phyloP scores from a whole-genome alignment of 1,140 invertebrate species.

The Cotesia glomerata region DNA sequence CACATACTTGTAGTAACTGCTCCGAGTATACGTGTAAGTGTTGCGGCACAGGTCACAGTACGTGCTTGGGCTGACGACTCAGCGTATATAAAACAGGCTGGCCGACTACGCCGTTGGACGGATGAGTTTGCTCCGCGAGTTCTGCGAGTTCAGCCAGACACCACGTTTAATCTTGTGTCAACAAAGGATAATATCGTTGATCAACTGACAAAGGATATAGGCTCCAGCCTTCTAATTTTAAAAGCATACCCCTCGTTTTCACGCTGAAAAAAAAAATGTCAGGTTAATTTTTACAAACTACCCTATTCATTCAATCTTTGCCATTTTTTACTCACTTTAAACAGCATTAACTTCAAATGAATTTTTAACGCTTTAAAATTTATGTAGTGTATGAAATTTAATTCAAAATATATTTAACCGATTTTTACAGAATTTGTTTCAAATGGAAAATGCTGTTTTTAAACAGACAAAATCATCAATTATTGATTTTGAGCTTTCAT shows the following conservation, averaged over 20 bases:
- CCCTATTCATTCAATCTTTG: too few species aligned
- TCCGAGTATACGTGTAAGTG: slow-evolving; percentile 51
- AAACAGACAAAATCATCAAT: too few species aligned
- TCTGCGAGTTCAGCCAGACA: slow-evolving; percentile 52
- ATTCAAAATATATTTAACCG: too few species aligned
- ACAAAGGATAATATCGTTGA: slow-evolving; percentile 45
- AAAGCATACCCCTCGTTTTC: background rate
- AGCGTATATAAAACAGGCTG: slow-evolving; percentile 63
- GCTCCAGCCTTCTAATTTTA: background rate
- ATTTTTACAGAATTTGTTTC: too few species aligned
- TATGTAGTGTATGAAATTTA: too few species aligned
- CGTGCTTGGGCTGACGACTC: slow-evolving; percentile 57
- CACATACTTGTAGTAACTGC: slow-evolving; percentile 40
- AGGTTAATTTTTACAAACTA: too few species aligned
- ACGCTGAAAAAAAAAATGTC: too few species aligned
- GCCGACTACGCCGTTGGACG: slow-evolving; percentile 48
- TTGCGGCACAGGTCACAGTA: slow-evolving; percentile 37
- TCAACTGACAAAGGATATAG: slow-evolving; percentile 14
- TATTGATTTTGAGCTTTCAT: too few species aligned
- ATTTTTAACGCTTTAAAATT: too few species aligned
- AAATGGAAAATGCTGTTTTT: too few species aligned
- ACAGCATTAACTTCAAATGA: too few species aligned
- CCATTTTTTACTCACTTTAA: too few species aligned
- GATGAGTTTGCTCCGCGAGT: slow-evolving; percentile 50
- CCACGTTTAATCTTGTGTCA: slow-evolving; percentile 52